phyloP scores from a whole-genome alignment of 1,140 invertebrate genomes.

The Periplaneta americana region DNA sequence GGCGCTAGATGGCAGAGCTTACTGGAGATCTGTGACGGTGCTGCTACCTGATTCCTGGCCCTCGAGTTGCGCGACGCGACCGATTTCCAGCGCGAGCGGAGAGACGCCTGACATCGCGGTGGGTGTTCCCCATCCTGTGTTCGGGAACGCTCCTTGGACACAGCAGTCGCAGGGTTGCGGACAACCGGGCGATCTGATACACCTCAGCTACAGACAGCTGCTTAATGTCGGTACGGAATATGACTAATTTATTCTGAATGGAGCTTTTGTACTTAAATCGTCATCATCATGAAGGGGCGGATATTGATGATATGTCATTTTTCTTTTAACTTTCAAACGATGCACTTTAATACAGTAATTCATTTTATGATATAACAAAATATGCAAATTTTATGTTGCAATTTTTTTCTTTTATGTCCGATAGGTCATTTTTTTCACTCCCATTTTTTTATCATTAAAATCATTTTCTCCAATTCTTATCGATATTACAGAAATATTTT shows the following conservation, averaged over 20 bases:
- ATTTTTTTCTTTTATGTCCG: too few species aligned
- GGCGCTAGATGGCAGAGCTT: constrained; percentile 47
- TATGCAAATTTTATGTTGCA: too few species aligned
- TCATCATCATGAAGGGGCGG: too few species aligned
- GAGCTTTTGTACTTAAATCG: neutral
- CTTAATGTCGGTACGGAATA: constrained; percentile 29
- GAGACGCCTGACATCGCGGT: constrained; percentile 46
- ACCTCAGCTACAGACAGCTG: constrained; percentile 38
- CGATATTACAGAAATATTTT: too few species aligned
- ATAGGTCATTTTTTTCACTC: too few species aligned
- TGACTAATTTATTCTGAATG: neutral
- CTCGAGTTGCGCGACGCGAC: constrained; percentile 36
- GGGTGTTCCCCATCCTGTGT: constrained; percentile 41
- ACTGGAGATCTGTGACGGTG: constrained; percentile 44
- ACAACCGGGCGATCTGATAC: constrained; percentile 51
- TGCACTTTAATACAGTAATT: too few species aligned
- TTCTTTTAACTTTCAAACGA: too few species aligned
- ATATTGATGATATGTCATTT: too few species aligned
- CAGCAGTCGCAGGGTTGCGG: constrained; percentile 53
- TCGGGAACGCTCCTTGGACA: constrained; percentile 47
- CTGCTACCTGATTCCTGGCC: constrained; percentile 49
- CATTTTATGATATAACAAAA: too few species aligned
- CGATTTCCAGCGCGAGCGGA: constrained; percentile 35
- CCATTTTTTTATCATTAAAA: too few species aligned
- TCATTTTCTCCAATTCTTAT: too few species aligned